Base-by-base conservation (phyloP, 2,888 invertebrate genomes). In the Leistus spinibarbis region DNA sequence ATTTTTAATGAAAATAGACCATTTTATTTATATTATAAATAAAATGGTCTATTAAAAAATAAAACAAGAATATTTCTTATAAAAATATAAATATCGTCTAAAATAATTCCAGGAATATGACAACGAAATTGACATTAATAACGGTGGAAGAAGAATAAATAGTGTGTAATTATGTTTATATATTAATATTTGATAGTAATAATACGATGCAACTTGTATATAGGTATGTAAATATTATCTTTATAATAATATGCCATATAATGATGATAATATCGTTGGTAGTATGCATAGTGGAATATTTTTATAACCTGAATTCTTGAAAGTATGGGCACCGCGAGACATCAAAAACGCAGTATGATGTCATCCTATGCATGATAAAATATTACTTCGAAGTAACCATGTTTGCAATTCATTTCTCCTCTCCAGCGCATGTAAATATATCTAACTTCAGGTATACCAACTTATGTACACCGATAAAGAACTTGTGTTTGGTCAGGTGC, bases 351-450 rank as follows among this genome's bases (percentile, higher is more conserved):
- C 13, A 40, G 5, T 40, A 40, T 40, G 40, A 40, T 7, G 40
- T 40, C 40, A 5, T 40, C 40, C 13, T 40, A 40, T 10, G 10
- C 40, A 40, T 5, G 40, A 40, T 40, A 40, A 40, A 40, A 40
- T 13, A 5, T 40, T 10, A 40, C 40, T 40, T 24, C 7, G 24
- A 57, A 20, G 54, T 54, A 17, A 16, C 54, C 20, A 17, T 60
- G 60, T 60, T 60, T 60, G 60, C 60, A 60, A 60, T 60, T 60
- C 60, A 60, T 60, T 60, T 60, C 19, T 60, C 4, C 16, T 2
- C 3, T 40, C 7, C n/a, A n/a, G n/a, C n/a, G n/a, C 40, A 40
- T 40, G 17, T 16, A 60, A 19, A 19, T 16, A 19, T 57, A 57
- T 19, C 9, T 57, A 57, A 57, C 7, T 16, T 19, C 57, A 57